phyloP scores from a whole-genome alignment of 2,888 invertebrate species.

The Limnephilus rhombicus region DNA sequence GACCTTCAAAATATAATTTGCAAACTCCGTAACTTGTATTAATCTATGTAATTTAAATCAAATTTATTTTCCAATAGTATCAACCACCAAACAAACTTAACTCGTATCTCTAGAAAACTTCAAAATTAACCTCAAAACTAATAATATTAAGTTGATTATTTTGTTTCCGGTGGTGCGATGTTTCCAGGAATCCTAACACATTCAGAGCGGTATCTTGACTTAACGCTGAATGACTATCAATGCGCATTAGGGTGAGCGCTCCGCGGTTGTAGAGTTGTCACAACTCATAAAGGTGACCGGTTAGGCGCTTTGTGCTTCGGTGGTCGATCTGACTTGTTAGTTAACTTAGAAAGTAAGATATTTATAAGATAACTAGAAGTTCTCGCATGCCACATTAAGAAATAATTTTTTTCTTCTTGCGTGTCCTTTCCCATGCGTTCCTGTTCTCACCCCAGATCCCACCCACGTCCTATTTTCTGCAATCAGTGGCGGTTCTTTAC shows the following conservation, averaged over 20 bases:
- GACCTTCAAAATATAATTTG: background rate
- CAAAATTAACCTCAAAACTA: background rate
- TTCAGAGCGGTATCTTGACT: conserved; percentile 51
- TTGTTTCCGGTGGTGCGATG: conserved; percentile 41
- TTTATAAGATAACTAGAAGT: background rate
- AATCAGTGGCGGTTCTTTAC: no score
- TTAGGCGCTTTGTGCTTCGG: conserved; percentile 8
- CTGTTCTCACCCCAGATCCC: no score
- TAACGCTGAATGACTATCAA: conserved; percentile 51
- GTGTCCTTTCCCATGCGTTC: no score
- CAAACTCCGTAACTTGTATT: background rate
- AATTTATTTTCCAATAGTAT: background rate
- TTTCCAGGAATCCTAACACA: conserved; percentile 43
- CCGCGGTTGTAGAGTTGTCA: conserved; percentile 35
- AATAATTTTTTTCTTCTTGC: no score
- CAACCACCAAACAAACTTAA: background rate
- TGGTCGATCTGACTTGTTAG: conserved; percentile 2
- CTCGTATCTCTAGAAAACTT: background rate
- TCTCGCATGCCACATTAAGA: no score
- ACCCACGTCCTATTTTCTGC: no score
- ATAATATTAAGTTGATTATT: conserved; percentile 22
- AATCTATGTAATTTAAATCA: background rate
- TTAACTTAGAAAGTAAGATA: background rate
- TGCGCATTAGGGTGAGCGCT: conserved; percentile 43
- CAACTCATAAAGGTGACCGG: conserved; percentile 44